These are phyloP conservation scores for Theonella swinhoei DNA, from an alignment of 37 sponge, comb jelly and placozoan genomes.

Conservation along the genomic window DNA sequence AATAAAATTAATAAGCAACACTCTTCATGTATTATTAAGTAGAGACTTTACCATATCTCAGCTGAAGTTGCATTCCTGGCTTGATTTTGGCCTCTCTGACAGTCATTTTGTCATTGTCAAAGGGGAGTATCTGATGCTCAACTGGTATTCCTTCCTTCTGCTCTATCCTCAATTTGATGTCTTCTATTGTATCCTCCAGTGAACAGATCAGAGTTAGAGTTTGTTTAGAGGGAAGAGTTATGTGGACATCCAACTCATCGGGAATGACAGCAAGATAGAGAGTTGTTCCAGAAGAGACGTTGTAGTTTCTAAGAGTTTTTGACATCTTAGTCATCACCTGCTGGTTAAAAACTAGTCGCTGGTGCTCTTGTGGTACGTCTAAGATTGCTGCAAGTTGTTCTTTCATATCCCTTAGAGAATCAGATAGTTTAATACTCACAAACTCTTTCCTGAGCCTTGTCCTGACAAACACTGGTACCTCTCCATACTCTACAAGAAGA, in stretches of 20 bases:
- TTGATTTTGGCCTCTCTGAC: background rate
- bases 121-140: background rate
- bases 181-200: background rate
- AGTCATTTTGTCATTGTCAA: background rate
- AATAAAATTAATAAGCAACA: too few relatives aligned
- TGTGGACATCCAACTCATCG: background rate
- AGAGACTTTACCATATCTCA: background rate
- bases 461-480: background rate
- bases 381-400: background rate
- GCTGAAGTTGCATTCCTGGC: background rate
- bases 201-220: background rate
- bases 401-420: background rate
- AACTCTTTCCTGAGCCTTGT: background rate
- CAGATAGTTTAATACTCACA: background rate
- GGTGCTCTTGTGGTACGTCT: background rate
- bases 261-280: background rate
- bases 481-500: background rate
- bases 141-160: background rate
- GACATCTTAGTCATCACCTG: background rate
- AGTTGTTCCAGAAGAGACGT: background rate
- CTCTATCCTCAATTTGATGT: background rate
- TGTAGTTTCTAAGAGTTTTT: too few relatives aligned
- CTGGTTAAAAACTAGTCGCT: background rate
- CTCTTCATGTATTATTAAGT: too few relatives aligned
- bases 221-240: background rate